A percentile compares a stretch with the other conserved stretches of the same genome.
These are phyloP conservation scores for Drosophila gaucha DNA, from an alignment of 2,888 invertebrate species.

Conservation along the genomic window DNA sequence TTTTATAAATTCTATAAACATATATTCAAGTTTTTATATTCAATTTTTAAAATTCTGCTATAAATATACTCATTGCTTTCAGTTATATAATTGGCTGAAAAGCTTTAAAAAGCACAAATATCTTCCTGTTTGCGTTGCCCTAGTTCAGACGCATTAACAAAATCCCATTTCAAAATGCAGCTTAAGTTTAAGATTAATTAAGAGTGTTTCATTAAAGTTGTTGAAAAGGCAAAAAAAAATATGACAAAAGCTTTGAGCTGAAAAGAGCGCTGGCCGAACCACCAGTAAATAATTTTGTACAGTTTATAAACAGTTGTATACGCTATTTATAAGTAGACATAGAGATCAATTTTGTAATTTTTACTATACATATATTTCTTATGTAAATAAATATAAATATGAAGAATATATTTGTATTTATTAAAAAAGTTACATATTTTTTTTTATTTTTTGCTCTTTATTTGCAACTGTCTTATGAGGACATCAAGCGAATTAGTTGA, in stretches of 20 bases:
- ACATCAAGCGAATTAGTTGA: too few relatives aligned
- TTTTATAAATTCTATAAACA: too few relatives aligned
- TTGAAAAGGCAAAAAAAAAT: conserved; percentile 13
- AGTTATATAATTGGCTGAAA: not conserved
- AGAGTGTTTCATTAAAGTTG: conserved; percentile 30
- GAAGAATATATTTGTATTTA: not conserved
- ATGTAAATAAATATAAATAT: not conserved
- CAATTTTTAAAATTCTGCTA: too few relatives aligned
- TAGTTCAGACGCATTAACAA: not conserved
- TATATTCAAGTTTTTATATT: too few relatives aligned
- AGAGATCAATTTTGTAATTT: not conserved
- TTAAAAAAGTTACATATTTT: too few relatives aligned
- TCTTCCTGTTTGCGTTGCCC: not conserved
- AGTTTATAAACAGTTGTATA: conserved; percentile 2
- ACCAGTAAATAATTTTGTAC: conserved; percentile 23
- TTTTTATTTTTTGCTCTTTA: too few relatives aligned
- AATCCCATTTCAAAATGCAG: conserved; percentile 16
- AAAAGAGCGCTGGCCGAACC: not conserved
- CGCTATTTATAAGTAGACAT: not conserved
- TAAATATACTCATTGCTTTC: not conserved
- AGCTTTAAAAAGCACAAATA: not conserved
- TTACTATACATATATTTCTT: too few relatives aligned
- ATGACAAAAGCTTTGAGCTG: conserved; percentile 18
- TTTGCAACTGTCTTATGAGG: too few relatives aligned
- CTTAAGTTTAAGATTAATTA: conserved; percentile 30